Evolutionary conservation across 2,888 invertebrate species (phyloP).

Genomic region (Pheosia gnoma): DNA sequence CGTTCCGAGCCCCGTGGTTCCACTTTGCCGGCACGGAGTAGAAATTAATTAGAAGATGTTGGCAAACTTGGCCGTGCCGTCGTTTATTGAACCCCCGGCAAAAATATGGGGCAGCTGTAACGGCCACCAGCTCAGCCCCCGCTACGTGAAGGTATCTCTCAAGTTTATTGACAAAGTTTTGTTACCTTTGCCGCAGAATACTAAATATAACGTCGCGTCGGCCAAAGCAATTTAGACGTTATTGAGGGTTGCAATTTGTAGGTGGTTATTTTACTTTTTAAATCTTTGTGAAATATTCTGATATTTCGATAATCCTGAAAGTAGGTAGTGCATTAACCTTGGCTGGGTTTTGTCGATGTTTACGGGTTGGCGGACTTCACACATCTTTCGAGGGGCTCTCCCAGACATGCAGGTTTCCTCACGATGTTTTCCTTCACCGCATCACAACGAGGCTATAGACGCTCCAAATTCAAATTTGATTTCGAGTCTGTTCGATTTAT

Average conservation of each 20-base stretch:
- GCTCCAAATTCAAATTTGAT: neutral
- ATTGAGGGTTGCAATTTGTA: neutral
- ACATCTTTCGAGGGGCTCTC: too few relatives aligned
- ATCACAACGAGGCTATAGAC: too few relatives aligned
- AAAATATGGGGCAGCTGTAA: conserved; percentile 74
- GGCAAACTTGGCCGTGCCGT: conserved; percentile 71
- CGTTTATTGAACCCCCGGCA: conserved; percentile 76
- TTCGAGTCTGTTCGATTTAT: neutral
- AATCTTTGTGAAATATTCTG: too few relatives aligned
- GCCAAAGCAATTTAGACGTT: neutral
- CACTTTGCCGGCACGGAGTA: conserved; percentile 73
- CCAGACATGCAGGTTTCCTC: too few relatives aligned
- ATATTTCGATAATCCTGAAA: too few relatives aligned
- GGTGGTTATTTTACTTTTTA: too few relatives aligned
- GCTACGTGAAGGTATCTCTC: conserved; percentile 5
- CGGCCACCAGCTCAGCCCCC: conserved; percentile 23
- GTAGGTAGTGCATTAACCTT: too few relatives aligned
- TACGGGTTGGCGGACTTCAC: too few relatives aligned
- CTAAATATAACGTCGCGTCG: neutral
- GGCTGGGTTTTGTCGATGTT: too few relatives aligned
- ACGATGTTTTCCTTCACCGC: too few relatives aligned
- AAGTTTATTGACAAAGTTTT: conserved; percentile 6
- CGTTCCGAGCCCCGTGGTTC: conserved; percentile 43
- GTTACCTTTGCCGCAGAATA: conserved; percentile 2
- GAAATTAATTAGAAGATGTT: conserved; percentile 81